Evolutionary conservation across 2,888 invertebrate genomes (phyloP).

Genomic region (Acronicta psi): DNA sequence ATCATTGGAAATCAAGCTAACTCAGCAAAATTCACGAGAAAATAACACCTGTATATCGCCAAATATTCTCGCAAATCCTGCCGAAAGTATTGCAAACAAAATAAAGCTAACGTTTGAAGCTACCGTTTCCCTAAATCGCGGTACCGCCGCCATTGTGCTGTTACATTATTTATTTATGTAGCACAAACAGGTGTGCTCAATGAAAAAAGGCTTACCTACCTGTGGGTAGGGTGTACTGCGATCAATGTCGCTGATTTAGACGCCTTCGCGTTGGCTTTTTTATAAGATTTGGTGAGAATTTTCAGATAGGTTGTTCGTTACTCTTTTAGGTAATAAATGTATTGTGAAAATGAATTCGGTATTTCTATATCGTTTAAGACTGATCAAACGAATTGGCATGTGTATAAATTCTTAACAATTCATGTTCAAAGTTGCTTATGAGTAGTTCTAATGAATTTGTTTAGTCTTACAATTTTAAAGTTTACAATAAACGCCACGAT

Average conservation of each 20-base stretch:
- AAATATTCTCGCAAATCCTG: conserved; percentile 32
- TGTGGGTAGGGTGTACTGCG: conserved; percentile 34
- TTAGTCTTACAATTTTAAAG: no score
- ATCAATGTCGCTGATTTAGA: conserved; percentile 51
- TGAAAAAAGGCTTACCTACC: conserved; percentile 72
- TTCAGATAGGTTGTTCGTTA: not conserved
- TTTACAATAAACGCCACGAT: no score
- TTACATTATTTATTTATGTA: conserved; percentile 70
- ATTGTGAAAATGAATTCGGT: not conserved
- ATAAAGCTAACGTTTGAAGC: conserved; percentile 46
- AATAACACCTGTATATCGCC: conserved; percentile 12
- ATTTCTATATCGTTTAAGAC: no score
- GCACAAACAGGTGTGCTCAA: conserved; percentile 75
- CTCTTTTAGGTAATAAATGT: not conserved
- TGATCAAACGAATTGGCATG: no score
- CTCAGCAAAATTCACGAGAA: not conserved
- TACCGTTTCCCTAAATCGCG: conserved; percentile 46
- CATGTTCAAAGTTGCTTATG: no score
- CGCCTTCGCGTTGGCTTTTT: conserved; percentile 3
- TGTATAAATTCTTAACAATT: no score
- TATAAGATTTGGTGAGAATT: conserved; percentile 3
- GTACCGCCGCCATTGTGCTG: conserved; percentile 44
- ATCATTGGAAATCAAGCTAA: not conserved
- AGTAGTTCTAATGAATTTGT: no score
- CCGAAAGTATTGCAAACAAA: conserved; percentile 41